These are phyloP conservation scores for Burhinus oedicnemus DNA, from an alignment of 2,113 vertebrate species.

Conservation along the genomic window DNA sequence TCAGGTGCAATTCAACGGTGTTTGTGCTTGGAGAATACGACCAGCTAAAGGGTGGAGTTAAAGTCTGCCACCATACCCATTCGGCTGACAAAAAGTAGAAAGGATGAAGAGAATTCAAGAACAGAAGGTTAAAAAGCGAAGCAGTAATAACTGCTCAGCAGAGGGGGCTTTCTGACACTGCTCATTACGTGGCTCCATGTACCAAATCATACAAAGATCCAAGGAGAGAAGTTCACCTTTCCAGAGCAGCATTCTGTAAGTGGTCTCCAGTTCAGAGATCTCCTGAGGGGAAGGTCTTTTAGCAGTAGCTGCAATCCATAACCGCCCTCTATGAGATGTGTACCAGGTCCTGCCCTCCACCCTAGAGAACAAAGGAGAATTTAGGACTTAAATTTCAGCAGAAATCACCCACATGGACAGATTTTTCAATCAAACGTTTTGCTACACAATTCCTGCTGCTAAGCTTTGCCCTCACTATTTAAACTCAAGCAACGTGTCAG, in stretches of 20 bases:
- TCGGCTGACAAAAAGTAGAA: fast-evolving
- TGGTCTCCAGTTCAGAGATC: slow-evolving; percentile 85
- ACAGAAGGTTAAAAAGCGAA: neutral
- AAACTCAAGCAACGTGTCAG: neutral
- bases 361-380: slow-evolving; percentile 70
- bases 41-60: neutral
- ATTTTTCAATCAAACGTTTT: neutral
- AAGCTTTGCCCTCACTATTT: neutral
- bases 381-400: neutral
- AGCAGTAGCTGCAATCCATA: slow-evolving; percentile 95
- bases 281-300: slow-evolving; percentile 90
- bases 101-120: neutral
- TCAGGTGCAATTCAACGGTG: fast-evolving
- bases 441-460: neutral
- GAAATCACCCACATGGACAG: neutral
- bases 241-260: slow-evolving; percentile 80
- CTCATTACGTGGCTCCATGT: neutral
- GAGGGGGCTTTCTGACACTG: neutral
- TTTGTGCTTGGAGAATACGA: neutral
- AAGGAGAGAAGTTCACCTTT: slow-evolving; percentile 77
- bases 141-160: neutral
- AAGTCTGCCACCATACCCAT: neutral
- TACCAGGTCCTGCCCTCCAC: slow-evolving; percentile 97
- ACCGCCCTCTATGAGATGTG: slow-evolving; percentile 89
- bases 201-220: neutral